Evolutionary conservation across 2,113 vertebrate genomes (phyloP).

Genomic region (Elephas maximus): DNA sequence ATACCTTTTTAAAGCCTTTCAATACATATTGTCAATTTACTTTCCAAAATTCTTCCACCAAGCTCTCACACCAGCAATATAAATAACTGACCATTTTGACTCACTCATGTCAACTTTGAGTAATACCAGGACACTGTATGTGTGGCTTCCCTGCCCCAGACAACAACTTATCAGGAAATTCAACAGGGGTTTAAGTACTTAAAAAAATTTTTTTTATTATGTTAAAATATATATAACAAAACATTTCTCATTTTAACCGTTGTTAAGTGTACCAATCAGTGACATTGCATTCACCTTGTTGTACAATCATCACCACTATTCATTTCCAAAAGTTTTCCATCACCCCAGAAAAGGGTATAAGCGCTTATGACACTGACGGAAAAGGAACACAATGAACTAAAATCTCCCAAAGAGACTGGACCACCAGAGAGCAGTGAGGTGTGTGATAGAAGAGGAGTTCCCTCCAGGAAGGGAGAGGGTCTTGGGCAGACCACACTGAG

Average conservation of each 20-base stretch:
- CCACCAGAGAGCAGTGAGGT: background rate
- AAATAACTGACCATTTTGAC: background rate
- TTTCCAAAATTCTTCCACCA: background rate
- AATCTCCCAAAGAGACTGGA: background rate
- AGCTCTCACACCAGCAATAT: background rate
- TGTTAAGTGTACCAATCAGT: no score
- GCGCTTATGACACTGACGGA: background rate
- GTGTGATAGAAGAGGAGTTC: background rate
- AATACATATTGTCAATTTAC: background rate
- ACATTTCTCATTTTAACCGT: no score
- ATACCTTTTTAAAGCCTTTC: conserved; percentile 12
- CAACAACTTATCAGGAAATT: background rate
- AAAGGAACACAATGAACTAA: background rate
- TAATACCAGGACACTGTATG: background rate
- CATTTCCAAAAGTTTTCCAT: no score
- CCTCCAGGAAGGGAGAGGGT: background rate
- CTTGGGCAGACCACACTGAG: no score
- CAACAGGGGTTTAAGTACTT: background rate
- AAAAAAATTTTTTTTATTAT: no score
- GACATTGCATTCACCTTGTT: no score
- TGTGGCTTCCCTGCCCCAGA: background rate
- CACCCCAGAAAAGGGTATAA: background rate
- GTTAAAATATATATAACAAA: no score
- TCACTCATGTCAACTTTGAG: background rate
- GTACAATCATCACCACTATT: no score